Evolutionary conservation across 2,113 vertebrate genomes (phyloP).

Genomic region (Osmerus mordax): DNA sequence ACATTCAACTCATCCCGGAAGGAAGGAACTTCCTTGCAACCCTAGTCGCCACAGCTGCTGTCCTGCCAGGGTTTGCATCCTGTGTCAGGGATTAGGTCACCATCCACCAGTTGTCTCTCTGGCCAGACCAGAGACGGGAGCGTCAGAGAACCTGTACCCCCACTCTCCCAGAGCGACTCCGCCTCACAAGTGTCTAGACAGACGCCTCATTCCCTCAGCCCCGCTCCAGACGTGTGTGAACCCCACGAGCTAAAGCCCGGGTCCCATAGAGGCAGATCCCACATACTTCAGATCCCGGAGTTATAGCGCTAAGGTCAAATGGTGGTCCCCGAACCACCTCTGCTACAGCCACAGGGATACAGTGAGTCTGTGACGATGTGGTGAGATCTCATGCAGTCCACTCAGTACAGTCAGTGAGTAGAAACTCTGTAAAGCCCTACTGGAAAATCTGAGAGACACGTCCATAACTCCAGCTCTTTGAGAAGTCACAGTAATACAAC

Average conservation of each 20-base stretch:
- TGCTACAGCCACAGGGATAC: too few species aligned
- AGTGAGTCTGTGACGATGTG: neutral
- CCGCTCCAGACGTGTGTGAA: constrained; percentile 20
- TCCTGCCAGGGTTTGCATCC: constrained; percentile 38
- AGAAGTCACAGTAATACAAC: constrained; percentile 4
- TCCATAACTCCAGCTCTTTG: neutral
- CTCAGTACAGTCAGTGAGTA: constrained; percentile 12
- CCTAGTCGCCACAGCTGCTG: constrained; percentile 39
- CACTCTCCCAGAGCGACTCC: too few species aligned
- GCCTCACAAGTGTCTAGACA: too few species aligned
- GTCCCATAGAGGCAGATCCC: constrained; percentile 1
- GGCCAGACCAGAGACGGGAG: constrained; percentile 24
- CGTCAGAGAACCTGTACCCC: neutral
- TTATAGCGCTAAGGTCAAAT: too few species aligned
- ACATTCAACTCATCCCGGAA: constrained; percentile 19
- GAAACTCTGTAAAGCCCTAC: neutral
- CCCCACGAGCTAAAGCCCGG: constrained; percentile 26
- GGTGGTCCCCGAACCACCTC: too few species aligned
- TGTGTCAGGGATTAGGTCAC: constrained; percentile 46
- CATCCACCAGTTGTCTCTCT: constrained; percentile 46
- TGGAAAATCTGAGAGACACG: neutral
- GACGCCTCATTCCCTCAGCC: too few species aligned
- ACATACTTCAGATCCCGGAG: too few species aligned
- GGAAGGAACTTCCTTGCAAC: constrained; percentile 13
- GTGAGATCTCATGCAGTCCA: neutral